These are phyloP conservation scores for Istiophorus platypterus DNA, from an alignment of 2,113 vertebrate species.

Conservation along the genomic window DNA sequence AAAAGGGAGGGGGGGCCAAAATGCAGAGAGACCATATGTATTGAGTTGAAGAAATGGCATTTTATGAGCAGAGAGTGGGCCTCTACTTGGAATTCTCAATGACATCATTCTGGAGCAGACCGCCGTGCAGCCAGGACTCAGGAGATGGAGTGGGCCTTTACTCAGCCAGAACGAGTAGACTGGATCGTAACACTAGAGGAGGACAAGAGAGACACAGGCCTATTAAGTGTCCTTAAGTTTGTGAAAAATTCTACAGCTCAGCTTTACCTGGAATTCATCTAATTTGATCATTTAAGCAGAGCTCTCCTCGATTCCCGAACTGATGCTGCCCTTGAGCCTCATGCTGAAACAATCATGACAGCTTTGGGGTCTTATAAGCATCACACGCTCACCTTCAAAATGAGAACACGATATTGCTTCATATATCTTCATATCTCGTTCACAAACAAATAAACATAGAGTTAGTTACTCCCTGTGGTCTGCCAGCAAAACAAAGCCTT, in stretches of 20 bases:
- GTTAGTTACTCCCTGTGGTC: conserved; percentile 55
- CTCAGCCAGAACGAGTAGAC: conserved; percentile 54
- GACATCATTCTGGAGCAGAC: conserved; percentile 78
- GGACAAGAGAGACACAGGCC: conserved; percentile 37
- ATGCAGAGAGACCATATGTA: conserved; percentile 76
- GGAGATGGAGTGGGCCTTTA: conserved; percentile 61
- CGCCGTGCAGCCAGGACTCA: conserved; percentile 31
- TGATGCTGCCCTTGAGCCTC: conserved; percentile 41
- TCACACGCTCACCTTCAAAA: conserved; percentile 41
- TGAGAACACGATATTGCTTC: conserved; percentile 48
- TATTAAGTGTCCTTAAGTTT: conserved; percentile 27
- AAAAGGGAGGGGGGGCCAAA: conserved; percentile 45
- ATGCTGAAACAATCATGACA: conserved; percentile 43
- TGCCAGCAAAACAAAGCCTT: conserved; percentile 32
- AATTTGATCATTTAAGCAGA: conserved; percentile 32
- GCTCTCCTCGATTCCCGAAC: conserved; percentile 17
- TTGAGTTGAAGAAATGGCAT: conserved; percentile 74
- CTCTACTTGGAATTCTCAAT: conserved; percentile 83
- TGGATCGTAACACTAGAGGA: conserved; percentile 48
- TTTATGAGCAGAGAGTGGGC: conserved; percentile 82
- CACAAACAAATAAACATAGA: conserved; percentile 63
- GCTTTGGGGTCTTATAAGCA: conserved; percentile 5
- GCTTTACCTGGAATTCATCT: conserved; percentile 44
- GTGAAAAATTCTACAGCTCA: conserved; percentile 30
- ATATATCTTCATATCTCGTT: conserved; percentile 54